A percentile compares a stretch with the other conserved stretches of the same genome.
phyloP scores from a whole-genome alignment of 2,113 vertebrate genomes.

The Tupaia tana region DNA sequence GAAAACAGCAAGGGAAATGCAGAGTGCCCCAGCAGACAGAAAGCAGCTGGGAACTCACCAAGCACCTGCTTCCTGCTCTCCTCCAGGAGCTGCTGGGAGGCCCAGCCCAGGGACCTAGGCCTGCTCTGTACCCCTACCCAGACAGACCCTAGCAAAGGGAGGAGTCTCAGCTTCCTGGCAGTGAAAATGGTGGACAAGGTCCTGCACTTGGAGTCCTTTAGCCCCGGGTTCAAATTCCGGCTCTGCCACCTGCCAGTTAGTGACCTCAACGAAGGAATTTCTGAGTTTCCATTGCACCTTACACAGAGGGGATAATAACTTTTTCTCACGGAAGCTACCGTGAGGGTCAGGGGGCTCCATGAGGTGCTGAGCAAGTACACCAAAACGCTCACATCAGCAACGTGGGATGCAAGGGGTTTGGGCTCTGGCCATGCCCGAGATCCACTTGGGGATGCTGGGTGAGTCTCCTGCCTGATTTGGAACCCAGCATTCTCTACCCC shows the following conservation, averaged over 20 bases:
- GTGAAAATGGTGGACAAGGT: not conserved
- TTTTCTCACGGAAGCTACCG: not conserved
- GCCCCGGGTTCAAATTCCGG: not conserved
- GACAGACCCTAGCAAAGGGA: not conserved
- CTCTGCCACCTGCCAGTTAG: not conserved
- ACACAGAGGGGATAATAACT: not conserved
- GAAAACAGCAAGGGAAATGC: too few relatives aligned
- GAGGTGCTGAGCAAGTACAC: not conserved
- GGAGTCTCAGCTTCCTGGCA: not conserved
- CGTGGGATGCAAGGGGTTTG: rapidly evolving
- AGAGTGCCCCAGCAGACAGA: not conserved
- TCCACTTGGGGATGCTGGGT: not conserved
- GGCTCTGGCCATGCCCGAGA: not conserved
- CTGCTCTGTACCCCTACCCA: not conserved
- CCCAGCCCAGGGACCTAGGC: not conserved
- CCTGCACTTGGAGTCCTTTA: not conserved
- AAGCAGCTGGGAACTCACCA: not conserved
- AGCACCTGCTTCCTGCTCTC: not conserved
- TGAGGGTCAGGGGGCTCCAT: not conserved
- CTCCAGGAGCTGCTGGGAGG: not conserved
- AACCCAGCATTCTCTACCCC: not conserved
- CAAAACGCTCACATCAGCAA: rapidly evolving
- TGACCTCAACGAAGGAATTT: not conserved
- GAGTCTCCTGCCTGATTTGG: not conserved
- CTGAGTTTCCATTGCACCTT: not conserved